Evolutionary conservation across 2,113 vertebrate genomes (phyloP), one percentile per base, ranked within the genome.

Genomic region (Tursiops truncatus): DNA sequence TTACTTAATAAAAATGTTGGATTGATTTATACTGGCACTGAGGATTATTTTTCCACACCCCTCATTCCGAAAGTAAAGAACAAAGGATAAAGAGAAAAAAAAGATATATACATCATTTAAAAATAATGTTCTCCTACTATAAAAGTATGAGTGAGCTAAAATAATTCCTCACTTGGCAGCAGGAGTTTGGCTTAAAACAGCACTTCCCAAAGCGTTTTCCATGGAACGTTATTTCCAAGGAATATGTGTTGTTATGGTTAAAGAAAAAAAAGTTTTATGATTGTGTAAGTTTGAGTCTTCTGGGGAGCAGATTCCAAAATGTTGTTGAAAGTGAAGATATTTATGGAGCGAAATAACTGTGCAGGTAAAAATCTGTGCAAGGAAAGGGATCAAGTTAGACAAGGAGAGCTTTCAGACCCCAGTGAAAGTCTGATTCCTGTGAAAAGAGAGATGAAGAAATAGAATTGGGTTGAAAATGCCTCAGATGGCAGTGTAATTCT

Each of bases 1-100:
- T 79, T 83, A 89, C 79, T 89, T 96, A 82, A 84, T 77, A 76
- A 87, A 73, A 62, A 79, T 76, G 88, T 21, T 38, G 12, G n/a
- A 81, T 25, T 60, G 3, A 67, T 86, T 60, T 71, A 58, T 13
- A 70, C 68, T 86, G 25, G 8, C n/a, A 73, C 4, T 36, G 21
- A 65, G 26, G 15, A 56, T 82, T 47, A 81, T 53, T 92, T 92
- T 91, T 92, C 47, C 9, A 77, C 18, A 81, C 50, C 1, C 5
- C 10, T 89, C 47, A 77, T 71, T 96, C 3, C 91, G 23, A 93
- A 93, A 53, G 8, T 31, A 77, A 96, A 74, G 15, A 71, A 91
- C 4, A 71, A 73, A 70, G 0, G 13, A 65, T 53, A 70, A 15
- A 84, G 36, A 81, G 12, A 7, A 71, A 41, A 94, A 88, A 63